Conservation (phyloP, 1,140 invertebrate species). For the Calliopsis andreniformis region DNA sequence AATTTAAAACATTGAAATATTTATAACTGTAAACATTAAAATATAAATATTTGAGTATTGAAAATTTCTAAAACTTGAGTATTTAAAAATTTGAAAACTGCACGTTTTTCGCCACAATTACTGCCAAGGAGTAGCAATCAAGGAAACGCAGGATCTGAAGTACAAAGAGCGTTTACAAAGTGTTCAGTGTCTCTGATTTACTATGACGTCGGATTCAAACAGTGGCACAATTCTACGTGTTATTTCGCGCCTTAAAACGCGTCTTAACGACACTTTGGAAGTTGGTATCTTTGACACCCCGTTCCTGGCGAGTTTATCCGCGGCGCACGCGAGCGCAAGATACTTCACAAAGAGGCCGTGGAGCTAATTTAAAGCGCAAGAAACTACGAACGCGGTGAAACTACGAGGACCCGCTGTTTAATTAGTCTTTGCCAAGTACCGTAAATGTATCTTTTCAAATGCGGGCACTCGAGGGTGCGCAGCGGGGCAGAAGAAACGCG, state of each 20-base stretch:
- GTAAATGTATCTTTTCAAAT: constrained; percentile 17
- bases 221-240: neutral
- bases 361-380: constrained; percentile 30
- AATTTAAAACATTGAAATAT: too few species aligned
- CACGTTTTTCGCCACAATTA: too few species aligned
- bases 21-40: too few species aligned
- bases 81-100: too few species aligned
- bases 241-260: neutral
- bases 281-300: constrained; percentile 13
- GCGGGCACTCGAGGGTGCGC: neutral
- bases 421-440: neutral
- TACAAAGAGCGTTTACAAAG: too few species aligned
- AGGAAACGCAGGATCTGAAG: too few species aligned
- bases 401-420: constrained; percentile 22
- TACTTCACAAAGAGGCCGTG: neutral
- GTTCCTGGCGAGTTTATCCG: neutral
- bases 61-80: too few species aligned
- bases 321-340: neutral
- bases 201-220: neutral
- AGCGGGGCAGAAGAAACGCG: neutral
- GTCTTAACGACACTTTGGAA: constrained; percentile 25
- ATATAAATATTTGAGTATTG: too few species aligned
- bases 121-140: too few species aligned
- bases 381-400: constrained; percentile 18
- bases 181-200: neutral